A percentile compares a stretch with the other conserved stretches of the same genome.
These are phyloP conservation scores for Mythimna vitellina DNA, from an alignment of 2,888 invertebrate genomes.

Conservation along the genomic window DNA sequence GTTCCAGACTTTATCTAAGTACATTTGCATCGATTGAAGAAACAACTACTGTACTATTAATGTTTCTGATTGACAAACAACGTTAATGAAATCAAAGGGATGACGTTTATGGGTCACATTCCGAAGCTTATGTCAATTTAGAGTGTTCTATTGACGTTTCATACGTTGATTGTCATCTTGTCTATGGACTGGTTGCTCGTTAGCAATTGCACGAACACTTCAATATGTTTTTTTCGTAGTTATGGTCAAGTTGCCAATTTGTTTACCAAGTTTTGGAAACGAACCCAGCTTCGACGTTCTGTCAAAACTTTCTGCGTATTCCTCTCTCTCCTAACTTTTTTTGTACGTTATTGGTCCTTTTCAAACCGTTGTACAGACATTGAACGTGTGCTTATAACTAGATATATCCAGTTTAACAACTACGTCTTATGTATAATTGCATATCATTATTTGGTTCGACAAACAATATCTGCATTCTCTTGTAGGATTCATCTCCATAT, in stretches of 20 bases:
- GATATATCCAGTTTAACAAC: not conserved
- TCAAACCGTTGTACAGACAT: not conserved
- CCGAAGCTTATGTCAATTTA: constrained; percentile 45
- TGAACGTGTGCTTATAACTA: not conserved
- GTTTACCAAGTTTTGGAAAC: constrained; percentile 1
- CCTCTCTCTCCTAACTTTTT: too few species aligned
- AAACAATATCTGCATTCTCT: constrained; percentile 9
- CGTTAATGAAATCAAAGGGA: constrained; percentile 27
- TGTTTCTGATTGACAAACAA: constrained; percentile 20
- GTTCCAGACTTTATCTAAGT: not conserved
- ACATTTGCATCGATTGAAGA: not conserved
- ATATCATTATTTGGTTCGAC: constrained; percentile 7
- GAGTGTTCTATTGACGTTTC: constrained; percentile 43
- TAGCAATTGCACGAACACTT: constrained; percentile 20
- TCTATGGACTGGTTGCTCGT: constrained; percentile 24
- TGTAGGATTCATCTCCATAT: constrained; percentile 22
- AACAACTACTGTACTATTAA: not conserved
- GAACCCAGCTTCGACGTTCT: not conserved
- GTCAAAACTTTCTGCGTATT: not conserved
- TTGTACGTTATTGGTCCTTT: not conserved
- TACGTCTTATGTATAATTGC: constrained; percentile 15
- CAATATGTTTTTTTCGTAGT: constrained; percentile 1
- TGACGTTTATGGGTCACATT: constrained; percentile 42
- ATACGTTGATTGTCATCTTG: constrained; percentile 37
- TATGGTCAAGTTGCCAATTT: not conserved